These are phyloP conservation scores for Leptopilina clavipes DNA, from an alignment of 1,140 invertebrate species.

Conservation along the genomic window DNA sequence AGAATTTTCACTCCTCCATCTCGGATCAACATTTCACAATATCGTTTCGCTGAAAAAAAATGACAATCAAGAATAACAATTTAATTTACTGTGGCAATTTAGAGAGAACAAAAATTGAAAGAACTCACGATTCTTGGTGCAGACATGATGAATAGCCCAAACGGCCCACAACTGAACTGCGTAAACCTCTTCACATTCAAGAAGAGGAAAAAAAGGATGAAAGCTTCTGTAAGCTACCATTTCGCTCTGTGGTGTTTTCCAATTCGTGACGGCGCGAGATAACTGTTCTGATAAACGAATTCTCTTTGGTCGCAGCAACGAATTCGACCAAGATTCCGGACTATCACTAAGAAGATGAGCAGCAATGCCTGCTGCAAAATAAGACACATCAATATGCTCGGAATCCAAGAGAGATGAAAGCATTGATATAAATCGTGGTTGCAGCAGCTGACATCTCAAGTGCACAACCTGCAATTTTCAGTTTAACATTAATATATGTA, in stretches of 20 bases:
- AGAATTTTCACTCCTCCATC: slow-evolving; percentile 79
- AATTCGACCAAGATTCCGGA: slow-evolving; percentile 74
- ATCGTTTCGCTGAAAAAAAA: slow-evolving; percentile 79
- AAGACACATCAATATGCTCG: slow-evolving; percentile 86
- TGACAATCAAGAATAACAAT: no score
- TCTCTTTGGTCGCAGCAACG: slow-evolving; percentile 64
- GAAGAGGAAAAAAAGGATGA: slow-evolving; percentile 84
- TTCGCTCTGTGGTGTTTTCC: slow-evolving; percentile 84
- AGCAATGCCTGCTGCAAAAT: slow-evolving; percentile 89
- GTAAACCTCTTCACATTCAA: slow-evolving; percentile 77
- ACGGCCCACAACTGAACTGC: slow-evolving; percentile 88
- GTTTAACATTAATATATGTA: no score
- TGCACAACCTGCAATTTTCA: slow-evolving; percentile 62
- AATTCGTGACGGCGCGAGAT: slow-evolving; percentile 79
- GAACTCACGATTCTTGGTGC: slow-evolving; percentile 83
- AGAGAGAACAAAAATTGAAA: slow-evolving; percentile 8
- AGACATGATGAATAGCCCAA: slow-evolving; percentile 90
- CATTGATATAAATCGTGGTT: slow-evolving; percentile 79
- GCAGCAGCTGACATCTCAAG: slow-evolving; percentile 79
- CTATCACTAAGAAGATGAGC: slow-evolving; percentile 84
- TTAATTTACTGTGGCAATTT: no score
- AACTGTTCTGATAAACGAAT: slow-evolving; percentile 77
- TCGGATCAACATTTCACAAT: slow-evolving; percentile 82
- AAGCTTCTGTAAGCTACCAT: slow-evolving; percentile 92
- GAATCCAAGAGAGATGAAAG: slow-evolving; percentile 80